A percentile compares a stretch with the other conserved stretches of the same genome.
Evolutionary conservation across 2,797 vertebrate species (phyloP).

Genomic region (Danio albolineatus): DNA sequence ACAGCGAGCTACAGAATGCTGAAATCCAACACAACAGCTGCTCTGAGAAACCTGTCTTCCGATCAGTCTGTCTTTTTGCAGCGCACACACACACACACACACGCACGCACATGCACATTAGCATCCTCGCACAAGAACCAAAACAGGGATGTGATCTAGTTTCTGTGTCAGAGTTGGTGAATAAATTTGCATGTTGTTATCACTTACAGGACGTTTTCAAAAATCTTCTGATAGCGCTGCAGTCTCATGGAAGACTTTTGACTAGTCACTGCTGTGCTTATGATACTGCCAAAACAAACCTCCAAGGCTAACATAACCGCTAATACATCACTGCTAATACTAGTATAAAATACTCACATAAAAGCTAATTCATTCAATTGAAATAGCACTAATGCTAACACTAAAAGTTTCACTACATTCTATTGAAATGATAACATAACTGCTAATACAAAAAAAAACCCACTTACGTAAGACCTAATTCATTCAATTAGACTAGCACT

Average conservation of each 20-base stretch:
- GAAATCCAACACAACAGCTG: slow-evolving; percentile 40
- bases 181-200: slow-evolving; percentile 58
- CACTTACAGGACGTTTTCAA: slow-evolving; percentile 9
- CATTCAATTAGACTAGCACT: too few relatives aligned
- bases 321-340: background rate
- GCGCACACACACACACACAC: slow-evolving; percentile 20
- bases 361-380: too few relatives aligned
- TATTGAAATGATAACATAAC: too few relatives aligned
- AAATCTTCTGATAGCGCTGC: background rate
- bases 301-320: background rate
- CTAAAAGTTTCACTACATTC: too few relatives aligned
- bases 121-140: slow-evolving; percentile 19
- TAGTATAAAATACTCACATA: background rate
- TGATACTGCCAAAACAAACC: background rate
- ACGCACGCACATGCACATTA: background rate
- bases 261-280: background rate
- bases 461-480: too few relatives aligned
- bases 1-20: slow-evolving; percentile 10
- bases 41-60: slow-evolving; percentile 33
- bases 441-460: too few relatives aligned
- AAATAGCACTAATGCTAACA: too few relatives aligned
- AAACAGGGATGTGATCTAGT: slow-evolving; percentile 43
- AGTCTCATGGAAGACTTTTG: background rate
- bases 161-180: slow-evolving; percentile 43
- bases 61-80: slow-evolving; percentile 6